phyloP scores from a whole-genome alignment of 1,140 invertebrate species.

The Zaprionus lachaisei region DNA sequence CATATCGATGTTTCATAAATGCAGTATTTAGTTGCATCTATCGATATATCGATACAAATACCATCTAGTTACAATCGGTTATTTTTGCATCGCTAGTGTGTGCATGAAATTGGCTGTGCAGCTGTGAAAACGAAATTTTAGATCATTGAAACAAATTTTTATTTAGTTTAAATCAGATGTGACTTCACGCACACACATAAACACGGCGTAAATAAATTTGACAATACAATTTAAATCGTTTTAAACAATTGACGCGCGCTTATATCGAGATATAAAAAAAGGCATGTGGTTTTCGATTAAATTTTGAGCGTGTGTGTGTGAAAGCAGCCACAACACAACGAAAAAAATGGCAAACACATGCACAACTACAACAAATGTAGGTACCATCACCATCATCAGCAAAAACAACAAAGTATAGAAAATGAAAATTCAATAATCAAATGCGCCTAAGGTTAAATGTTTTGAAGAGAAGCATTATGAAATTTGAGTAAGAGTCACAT shows the following conservation, averaged over 20 bases:
- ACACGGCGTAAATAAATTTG: conserved; percentile 14
- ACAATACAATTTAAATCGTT: conserved; percentile 16
- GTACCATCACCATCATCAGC: conserved; percentile 46
- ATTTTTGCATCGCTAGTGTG: conserved; percentile 21
- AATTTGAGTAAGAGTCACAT: conserved; percentile 51
- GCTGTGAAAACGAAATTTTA: conserved; percentile 39
- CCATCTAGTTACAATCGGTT: background rate
- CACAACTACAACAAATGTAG: conserved; percentile 75
- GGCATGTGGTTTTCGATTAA: conserved; percentile 56
- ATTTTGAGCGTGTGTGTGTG: conserved; percentile 54
- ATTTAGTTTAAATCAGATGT: conserved; percentile 36
- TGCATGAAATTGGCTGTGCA: conserved; percentile 47
- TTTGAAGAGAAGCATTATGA: conserved; percentile 60
- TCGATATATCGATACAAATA: conserved; percentile 2
- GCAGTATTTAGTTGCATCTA: background rate
- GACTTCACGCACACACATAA: conserved; percentile 28
- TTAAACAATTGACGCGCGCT: conserved; percentile 50
- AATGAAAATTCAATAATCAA: conserved; percentile 77
- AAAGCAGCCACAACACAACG: conserved; percentile 62
- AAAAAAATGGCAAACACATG: conserved; percentile 77
- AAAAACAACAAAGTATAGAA: conserved; percentile 44
- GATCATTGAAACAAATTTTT: conserved; percentile 19
- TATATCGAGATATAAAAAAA: conserved; percentile 33
- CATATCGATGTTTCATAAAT: background rate
- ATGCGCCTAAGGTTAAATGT: conserved; percentile 62